Evolutionary conservation across 2,888 invertebrate genomes (phyloP).

Genomic region (Dynastes hyllus): DNA sequence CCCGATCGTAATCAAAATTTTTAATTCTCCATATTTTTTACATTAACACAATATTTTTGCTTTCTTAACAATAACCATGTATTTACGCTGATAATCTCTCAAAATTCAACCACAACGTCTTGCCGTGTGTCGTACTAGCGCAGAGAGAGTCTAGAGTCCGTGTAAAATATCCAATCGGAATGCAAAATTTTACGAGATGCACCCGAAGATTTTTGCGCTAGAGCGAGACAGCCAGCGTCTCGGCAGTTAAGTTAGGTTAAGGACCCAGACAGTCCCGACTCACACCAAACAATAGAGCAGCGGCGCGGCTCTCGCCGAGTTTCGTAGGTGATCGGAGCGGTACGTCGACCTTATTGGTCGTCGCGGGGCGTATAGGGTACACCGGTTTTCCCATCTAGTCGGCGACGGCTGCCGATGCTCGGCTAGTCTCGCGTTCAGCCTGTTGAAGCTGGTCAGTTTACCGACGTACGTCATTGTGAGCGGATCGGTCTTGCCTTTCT

Average conservation of each 20-base stretch:
- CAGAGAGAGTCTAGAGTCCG: constrained; percentile 21
- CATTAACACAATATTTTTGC: too few species aligned
- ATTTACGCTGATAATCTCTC: too few species aligned
- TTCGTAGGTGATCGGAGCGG: constrained; percentile 57
- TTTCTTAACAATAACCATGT: too few species aligned
- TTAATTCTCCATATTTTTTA: too few species aligned
- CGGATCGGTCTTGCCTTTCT: neutral
- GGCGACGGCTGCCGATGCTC: constrained; percentile 53
- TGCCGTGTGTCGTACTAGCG: too few species aligned
- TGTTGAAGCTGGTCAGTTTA: constrained; percentile 65
- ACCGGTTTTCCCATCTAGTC: constrained; percentile 58
- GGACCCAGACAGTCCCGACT: constrained; percentile 71
- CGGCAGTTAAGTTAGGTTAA: constrained; percentile 72
- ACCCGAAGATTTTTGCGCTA: constrained; percentile 50
- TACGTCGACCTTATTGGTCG: constrained; percentile 59
- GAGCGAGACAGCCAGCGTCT: constrained; percentile 63
- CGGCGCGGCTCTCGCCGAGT: constrained; percentile 53
- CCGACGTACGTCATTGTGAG: constrained; percentile 52
- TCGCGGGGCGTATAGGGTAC: constrained; percentile 19
- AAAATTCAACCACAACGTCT: too few species aligned
- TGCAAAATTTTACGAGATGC: constrained; percentile 52
- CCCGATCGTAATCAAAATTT: too few species aligned
- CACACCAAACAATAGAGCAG: constrained; percentile 63
- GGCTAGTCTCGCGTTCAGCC: constrained; percentile 9
- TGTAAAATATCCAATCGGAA: constrained; percentile 52